Conservation (phyloP, 2,113 vertebrate genomes). For the Gobiocypris rarus region DNA sequence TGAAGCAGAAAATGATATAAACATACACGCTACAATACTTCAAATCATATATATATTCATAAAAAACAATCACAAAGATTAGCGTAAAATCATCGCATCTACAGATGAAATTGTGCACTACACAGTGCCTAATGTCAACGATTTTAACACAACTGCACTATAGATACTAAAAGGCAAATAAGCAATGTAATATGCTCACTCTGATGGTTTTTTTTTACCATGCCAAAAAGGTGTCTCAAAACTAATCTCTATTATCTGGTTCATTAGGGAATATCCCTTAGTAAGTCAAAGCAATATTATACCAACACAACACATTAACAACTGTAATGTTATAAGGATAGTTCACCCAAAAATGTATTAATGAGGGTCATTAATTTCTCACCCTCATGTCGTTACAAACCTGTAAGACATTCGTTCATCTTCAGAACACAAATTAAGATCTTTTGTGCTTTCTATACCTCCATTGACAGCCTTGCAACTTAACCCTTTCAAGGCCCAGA, state of each 20-base stretch:
- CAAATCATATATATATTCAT: background rate
- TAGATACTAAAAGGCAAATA: background rate
- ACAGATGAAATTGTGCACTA: background rate
- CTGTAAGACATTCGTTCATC: too few species aligned
- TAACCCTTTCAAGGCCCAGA: too few species aligned
- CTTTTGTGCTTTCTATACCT: too few species aligned
- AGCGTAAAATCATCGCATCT: background rate
- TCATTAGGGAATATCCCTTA: background rate
- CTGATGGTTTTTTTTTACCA: slow-evolving; percentile 7
- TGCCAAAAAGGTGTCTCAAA: slow-evolving; percentile 18
- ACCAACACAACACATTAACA: slow-evolving; percentile 3
- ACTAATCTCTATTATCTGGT: background rate
- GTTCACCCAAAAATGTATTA: background rate
- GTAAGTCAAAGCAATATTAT: slow-evolving; percentile 18
- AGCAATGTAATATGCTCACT: slow-evolving; percentile 9
- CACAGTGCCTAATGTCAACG: background rate
- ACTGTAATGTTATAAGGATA: background rate
- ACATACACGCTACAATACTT: background rate
- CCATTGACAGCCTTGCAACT: too few species aligned
- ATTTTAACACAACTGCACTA: background rate
- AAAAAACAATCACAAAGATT: background rate
- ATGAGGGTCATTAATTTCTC: too few species aligned
- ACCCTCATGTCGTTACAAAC: too few species aligned
- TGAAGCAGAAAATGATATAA: background rate
- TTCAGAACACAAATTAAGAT: too few species aligned